Evolutionary conservation across 1,140 invertebrate species (phyloP).

Genomic region (Eufriesea mexicana): DNA sequence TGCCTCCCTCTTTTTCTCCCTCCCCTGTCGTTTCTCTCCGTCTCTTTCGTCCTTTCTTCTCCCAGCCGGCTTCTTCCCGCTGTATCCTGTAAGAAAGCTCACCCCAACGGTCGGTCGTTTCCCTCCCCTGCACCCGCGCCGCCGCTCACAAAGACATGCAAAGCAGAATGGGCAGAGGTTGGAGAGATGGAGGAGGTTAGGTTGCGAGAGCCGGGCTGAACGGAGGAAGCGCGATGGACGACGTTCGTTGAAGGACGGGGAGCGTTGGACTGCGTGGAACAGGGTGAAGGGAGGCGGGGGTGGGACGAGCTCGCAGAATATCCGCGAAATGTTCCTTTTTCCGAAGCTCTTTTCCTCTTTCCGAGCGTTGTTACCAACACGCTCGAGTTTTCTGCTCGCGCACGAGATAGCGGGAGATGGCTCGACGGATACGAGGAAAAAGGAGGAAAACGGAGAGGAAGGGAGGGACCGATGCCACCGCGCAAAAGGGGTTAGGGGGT

Average conservation of each 20-base stretch:
- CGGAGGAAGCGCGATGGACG: conserved; percentile 8
- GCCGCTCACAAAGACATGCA: conserved; percentile 69
- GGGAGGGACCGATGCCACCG: conserved; percentile 48
- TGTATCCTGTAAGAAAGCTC: conserved; percentile 67
- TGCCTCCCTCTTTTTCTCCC: neutral
- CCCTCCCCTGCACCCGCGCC: too few relatives aligned
- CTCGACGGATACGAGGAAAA: conserved; percentile 56
- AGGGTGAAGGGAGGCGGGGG: neutral
- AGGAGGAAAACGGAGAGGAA: conserved; percentile 32
- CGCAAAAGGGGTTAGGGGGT: conserved; percentile 59
- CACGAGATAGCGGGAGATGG: conserved; percentile 58
- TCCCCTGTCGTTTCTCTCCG: neutral
- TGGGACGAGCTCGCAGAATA: conserved; percentile 13
- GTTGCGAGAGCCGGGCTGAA: conserved; percentile 4
- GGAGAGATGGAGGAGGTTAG: neutral
- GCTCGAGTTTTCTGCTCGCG: conserved; percentile 47
- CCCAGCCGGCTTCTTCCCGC: conserved; percentile 40
- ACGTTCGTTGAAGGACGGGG: conserved; percentile 22
- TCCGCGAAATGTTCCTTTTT: conserved; percentile 63
- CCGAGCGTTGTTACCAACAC: conserved; percentile 68
- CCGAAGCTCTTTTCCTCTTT: conserved; percentile 58
- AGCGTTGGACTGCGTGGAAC: neutral
- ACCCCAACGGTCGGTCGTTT: conserved; percentile 44
- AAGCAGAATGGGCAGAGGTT: conserved; percentile 60
- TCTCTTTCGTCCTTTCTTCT: conserved; percentile 39